phyloP scores from a whole-genome alignment of 1,140 invertebrate species.

The Drosophila saltans region DNA sequence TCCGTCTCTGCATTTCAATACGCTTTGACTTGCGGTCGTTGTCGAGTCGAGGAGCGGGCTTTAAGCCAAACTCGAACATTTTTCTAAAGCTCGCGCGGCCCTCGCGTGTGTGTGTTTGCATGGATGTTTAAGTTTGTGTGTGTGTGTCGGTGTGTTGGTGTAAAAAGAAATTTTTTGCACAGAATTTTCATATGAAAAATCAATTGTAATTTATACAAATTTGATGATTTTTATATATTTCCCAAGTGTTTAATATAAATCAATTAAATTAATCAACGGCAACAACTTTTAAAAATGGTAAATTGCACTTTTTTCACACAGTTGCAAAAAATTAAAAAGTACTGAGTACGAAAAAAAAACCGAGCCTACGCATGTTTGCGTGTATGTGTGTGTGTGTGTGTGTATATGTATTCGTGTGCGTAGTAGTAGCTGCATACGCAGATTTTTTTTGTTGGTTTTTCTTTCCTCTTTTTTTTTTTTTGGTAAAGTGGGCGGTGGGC shows the following conservation, averaged over 20 bases:
- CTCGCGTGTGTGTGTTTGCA: conserved; percentile 25
- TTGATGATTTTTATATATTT: conserved; percentile 52
- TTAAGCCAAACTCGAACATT: conserved; percentile 1
- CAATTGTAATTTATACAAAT: conserved; percentile 62
- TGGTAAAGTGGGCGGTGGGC: conserved; percentile 54
- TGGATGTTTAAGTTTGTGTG: conserved; percentile 27
- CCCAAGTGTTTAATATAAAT: conserved; percentile 24
- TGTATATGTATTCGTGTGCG: conserved; percentile 51
- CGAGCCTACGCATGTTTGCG: conserved; percentile 30
- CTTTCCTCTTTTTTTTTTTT: conserved; percentile 20
- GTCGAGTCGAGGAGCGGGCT: conserved; percentile 66
- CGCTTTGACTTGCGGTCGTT: conserved; percentile 77
- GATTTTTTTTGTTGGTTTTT: conserved; percentile 1
- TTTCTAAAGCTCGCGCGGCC: conserved; percentile 8
- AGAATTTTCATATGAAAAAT: conserved; percentile 74
- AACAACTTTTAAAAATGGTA: conserved; percentile 66
- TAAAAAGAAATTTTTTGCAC: conserved; percentile 74
- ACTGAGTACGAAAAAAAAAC: conserved; percentile 15
- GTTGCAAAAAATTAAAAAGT: conserved; percentile 40
- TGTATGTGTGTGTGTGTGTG: conserved; percentile 11
- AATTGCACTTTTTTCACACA: conserved; percentile 73
- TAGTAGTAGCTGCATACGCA: conserved; percentile 75
- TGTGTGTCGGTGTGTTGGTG: conserved; percentile 36
- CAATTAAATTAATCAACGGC: conserved; percentile 42
- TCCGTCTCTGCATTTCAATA: conserved; percentile 75